These are phyloP conservation scores for Pandemis corylana DNA, from an alignment of 2,888 invertebrate genomes.

Conservation along the genomic window DNA sequence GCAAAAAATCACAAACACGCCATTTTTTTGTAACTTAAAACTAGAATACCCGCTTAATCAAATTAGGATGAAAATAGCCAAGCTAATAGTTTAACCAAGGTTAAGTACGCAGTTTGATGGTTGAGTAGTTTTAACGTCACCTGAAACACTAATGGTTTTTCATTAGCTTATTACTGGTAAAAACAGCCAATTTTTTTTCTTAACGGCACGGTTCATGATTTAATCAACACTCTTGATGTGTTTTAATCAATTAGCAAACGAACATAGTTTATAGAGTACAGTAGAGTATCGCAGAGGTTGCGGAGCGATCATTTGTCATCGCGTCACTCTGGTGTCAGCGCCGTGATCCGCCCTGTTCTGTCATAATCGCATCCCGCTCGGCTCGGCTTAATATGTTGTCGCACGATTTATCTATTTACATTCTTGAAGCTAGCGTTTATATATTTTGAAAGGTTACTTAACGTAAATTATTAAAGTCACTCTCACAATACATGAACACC, in stretches of 20 bases:
- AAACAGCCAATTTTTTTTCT: neutral
- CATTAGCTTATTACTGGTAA: neutral
- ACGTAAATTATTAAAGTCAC: too few relatives aligned
- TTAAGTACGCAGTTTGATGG: neutral
- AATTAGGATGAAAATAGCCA: neutral
- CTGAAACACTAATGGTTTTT: neutral
- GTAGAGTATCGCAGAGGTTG: constrained; percentile 52
- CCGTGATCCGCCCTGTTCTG: constrained; percentile 71
- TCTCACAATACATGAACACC: too few relatives aligned
- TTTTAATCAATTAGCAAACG: constrained; percentile 26
- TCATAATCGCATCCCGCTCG: constrained; percentile 60
- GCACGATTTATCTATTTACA: constrained; percentile 17
- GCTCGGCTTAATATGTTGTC: constrained; percentile 13
- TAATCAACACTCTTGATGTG: neutral
- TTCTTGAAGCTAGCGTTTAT: neutral
- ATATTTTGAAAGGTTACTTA: neutral
- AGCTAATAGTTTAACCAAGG: neutral
- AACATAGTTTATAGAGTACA: constrained; percentile 5
- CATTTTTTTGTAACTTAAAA: constrained; percentile 22
- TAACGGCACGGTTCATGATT: neutral
- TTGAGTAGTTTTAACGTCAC: neutral
- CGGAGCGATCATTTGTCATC: constrained; percentile 73
- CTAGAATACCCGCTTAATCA: constrained; percentile 16
- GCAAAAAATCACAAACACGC: constrained; percentile 37
- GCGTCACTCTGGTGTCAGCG: constrained; percentile 73